Conservation (phyloP, 2,797 vertebrate species). For the Xerus rutilus region DNA sequence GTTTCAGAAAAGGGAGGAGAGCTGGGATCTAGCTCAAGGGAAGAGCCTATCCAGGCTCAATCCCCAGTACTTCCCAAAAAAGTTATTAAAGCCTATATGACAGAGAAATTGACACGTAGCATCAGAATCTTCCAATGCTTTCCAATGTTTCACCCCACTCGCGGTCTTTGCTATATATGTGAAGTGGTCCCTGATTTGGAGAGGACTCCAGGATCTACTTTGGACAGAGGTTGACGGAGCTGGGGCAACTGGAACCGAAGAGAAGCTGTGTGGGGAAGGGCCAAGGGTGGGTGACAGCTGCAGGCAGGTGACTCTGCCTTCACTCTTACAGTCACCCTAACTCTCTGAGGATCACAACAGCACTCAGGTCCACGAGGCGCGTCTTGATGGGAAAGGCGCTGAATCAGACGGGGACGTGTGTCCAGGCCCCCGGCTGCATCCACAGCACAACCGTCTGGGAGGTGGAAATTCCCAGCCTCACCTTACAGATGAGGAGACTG, state of each 20-base stretch:
- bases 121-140: neutral
- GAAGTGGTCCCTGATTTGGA: neutral
- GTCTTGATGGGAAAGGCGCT: accelerated
- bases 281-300: accelerated
- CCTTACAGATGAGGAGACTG: neutral
- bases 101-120: neutral
- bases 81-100: neutral
- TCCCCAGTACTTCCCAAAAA: too few species aligned
- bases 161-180: neutral
- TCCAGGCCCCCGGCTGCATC: neutral
- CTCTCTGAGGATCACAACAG: too few species aligned
- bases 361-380: too few species aligned
- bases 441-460: neutral
- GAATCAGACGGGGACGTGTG: accelerated
- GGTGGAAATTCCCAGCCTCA: too few species aligned
- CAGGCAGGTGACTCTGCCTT: neutral
- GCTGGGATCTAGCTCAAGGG: neutral
- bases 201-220: neutral
- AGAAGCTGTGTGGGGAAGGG: neutral
- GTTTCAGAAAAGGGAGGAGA: neutral
- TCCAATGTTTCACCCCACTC: neutral
- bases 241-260: neutral
- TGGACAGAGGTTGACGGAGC: neutral
- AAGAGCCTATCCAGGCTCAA: neutral
- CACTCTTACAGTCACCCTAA: neutral